Evolutionary conservation across 2,888 invertebrate species (phyloP).

Genomic region (Conomelus anceps): DNA sequence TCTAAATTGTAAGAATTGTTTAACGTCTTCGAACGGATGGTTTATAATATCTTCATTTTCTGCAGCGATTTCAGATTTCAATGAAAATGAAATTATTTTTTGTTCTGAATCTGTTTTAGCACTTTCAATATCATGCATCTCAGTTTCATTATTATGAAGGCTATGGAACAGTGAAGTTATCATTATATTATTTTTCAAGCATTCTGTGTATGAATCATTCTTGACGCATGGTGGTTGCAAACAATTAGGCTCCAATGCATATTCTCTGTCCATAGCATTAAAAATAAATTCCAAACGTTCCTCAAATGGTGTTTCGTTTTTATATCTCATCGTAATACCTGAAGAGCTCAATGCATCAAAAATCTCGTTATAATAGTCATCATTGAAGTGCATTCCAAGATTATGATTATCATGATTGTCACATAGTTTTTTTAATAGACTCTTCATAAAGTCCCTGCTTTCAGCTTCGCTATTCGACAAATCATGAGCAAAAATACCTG

Average conservation of each 20-base stretch:
- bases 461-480: neutral
- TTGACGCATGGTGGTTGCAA: neutral
- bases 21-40: too few relatives aligned
- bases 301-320: neutral
- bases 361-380: neutral
- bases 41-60: too few relatives aligned
- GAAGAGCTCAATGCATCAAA: neutral
- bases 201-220: neutral
- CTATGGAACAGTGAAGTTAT: neutral
- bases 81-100: too few relatives aligned
- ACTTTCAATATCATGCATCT: too few relatives aligned
- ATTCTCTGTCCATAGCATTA: neutral
- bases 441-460: neutral
- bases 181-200: neutral
- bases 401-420: neutral
- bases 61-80: too few relatives aligned
- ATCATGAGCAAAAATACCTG: neutral
- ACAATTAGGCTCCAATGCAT: neutral
- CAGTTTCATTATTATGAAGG: neutral
- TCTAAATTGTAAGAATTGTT: too few relatives aligned
- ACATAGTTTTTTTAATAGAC: neutral
- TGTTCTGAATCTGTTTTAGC: neutral
- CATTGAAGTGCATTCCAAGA: neutral
- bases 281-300: neutral
- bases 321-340: neutral